Evolutionary conservation across 2,797 vertebrate genomes (phyloP).

Genomic region (Xerus rutilus): DNA sequence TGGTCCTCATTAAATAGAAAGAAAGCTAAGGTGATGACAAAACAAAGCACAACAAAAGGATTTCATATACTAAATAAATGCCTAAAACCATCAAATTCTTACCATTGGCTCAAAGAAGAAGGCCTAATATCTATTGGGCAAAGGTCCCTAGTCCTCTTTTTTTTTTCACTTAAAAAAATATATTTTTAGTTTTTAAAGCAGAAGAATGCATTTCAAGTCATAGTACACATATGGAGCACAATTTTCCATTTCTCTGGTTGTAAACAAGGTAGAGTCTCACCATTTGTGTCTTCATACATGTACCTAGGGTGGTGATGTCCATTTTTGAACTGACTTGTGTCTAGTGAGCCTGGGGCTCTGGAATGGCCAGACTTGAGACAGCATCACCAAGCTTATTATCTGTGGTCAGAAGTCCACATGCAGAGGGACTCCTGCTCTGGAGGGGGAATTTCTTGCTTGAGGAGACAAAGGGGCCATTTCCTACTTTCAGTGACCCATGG

Average conservation of each 20-base stretch:
- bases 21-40: neutral
- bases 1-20: conserved; percentile 11
- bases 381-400: neutral
- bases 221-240: no score
- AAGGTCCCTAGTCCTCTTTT: neutral
- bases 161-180: no score
- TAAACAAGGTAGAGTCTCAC: no score
- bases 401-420: neutral
- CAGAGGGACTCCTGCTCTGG: neutral
- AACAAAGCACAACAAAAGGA: neutral
- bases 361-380: neutral
- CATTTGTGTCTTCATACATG: no score
- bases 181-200: no score
- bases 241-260: no score
- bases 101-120: neutral
- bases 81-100: neutral
- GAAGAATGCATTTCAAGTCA: no score
- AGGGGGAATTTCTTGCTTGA: neutral
- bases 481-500: neutral
- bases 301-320: no score
- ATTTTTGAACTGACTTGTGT: neutral
- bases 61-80: neutral
- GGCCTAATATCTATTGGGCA: neutral
- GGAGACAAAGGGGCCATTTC: neutral
- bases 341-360: neutral